phyloP scores from a whole-genome alignment of 1,140 invertebrate genomes.

The Matsumurasca onukii region DNA sequence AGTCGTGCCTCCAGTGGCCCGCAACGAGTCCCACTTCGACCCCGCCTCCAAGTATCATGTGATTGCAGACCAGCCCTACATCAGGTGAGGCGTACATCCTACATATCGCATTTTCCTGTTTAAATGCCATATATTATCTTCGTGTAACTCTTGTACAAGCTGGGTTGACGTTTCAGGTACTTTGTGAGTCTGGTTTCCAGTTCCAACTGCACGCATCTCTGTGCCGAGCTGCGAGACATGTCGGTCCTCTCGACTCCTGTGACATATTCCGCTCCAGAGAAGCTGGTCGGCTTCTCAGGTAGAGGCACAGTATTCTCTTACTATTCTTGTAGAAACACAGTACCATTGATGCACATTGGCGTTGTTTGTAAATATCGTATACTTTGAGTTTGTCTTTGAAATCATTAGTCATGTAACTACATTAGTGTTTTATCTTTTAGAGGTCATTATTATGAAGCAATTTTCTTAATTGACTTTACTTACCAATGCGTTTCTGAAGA shows the following conservation, averaged over 20 bases:
- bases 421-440: too few species aligned
- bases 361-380: background rate
- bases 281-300: conserved; percentile 69
- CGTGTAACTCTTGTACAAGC: too few species aligned
- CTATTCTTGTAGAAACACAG: background rate
- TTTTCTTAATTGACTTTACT: too few species aligned
- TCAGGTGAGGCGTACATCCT: conserved; percentile 50
- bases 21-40: conserved; percentile 76
- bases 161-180: too few species aligned
- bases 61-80: conserved; percentile 65
- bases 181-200: conserved; percentile 82
- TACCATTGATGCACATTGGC: too few species aligned
- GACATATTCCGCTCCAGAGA: conserved; percentile 77
- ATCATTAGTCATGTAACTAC: too few species aligned
- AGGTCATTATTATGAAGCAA: too few species aligned
- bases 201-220: conserved; percentile 85
- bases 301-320: conserved; percentile 38
- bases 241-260: conserved; percentile 75
- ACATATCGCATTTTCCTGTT: too few species aligned
- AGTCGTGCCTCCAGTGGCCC: conserved; percentile 65
- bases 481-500: too few species aligned
- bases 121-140: too few species aligned
- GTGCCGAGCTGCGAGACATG: conserved; percentile 70
- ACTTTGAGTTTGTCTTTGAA: background rate
- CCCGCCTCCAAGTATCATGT: conserved; percentile 79